phyloP scores from a whole-genome alignment of 2,888 invertebrate genomes.

The Caenorhabditis uteleia region DNA sequence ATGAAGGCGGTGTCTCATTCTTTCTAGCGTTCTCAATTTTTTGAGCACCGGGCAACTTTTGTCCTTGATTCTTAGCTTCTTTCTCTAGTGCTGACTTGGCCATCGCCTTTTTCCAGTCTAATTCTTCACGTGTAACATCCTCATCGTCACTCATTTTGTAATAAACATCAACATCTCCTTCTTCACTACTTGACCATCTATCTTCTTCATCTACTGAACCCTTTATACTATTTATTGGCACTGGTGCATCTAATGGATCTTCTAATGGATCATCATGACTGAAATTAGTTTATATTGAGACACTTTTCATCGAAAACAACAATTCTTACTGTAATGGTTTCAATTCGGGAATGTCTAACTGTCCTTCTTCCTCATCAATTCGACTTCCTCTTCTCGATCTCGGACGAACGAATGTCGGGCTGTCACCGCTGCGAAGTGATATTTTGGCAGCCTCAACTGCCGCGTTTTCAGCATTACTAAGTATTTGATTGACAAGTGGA shows the following conservation, averaged over 20 bases:
- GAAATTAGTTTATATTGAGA: not conserved
- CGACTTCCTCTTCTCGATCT: conserved; percentile 63
- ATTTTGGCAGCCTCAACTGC: not conserved
- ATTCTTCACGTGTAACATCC: conserved; percentile 47
- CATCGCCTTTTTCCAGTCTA: conserved; percentile 39
- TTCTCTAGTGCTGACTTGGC: conserved; percentile 25
- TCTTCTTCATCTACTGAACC: conserved; percentile 34
- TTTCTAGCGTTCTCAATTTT: not conserved
- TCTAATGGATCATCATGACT: conserved; percentile 31
- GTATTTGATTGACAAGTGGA: conserved; percentile 14
- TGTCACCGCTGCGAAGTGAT: conserved; percentile 25
- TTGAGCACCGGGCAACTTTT: conserved; percentile 10
- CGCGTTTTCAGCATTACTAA: conserved; percentile 5
- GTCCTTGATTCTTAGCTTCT: conserved; percentile 20
- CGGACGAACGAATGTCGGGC: conserved; percentile 54
- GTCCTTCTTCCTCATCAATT: conserved; percentile 50
- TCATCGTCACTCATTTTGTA: conserved; percentile 60
- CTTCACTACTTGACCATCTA: conserved; percentile 49
- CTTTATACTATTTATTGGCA: conserved; percentile 31
- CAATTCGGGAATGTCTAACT: conserved; percentile 47
- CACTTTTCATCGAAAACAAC: not conserved
- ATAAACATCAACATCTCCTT: conserved; percentile 55
- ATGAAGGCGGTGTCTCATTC: conserved; percentile 34
- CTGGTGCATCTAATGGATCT: conserved; percentile 37
- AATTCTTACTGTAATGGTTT: conserved; percentile 21